Conservation (phyloP, 1,140 invertebrate genomes). For the Vanessa tameamea region DNA sequence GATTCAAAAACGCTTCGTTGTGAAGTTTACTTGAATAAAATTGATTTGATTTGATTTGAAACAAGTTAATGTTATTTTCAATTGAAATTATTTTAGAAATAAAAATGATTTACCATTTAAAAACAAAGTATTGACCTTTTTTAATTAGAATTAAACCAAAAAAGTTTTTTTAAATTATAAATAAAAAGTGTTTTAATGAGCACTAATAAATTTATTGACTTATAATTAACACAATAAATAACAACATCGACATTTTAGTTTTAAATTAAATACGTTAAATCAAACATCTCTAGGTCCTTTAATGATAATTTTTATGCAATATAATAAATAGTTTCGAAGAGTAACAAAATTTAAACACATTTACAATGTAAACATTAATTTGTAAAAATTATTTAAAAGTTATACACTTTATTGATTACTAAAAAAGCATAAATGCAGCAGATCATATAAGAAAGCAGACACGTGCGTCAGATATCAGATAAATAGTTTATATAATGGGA, state of each 20-base stretch:
- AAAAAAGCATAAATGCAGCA: conserved; percentile 56
- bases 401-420: conserved; percentile 33
- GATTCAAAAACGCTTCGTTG: too few species aligned
- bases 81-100: too few species aligned
- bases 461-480: conserved; percentile 37
- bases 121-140: too few species aligned
- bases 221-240: conserved; percentile 36
- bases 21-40: too few species aligned
- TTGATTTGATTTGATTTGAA: too few species aligned
- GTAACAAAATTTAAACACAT: conserved; percentile 25
- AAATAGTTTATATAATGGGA: conserved; percentile 26
- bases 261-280: conserved; percentile 13
- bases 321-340: conserved; percentile 12
- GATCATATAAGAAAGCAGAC: conserved; percentile 46
- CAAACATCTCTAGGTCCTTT: background rate
- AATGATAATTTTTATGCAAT: background rate
- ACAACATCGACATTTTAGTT: conserved; percentile 22
- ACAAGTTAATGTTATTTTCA: background rate
- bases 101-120: too few species aligned
- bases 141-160: too few species aligned
- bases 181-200: conserved; percentile 24
- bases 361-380: conserved; percentile 34
- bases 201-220: conserved; percentile 44
- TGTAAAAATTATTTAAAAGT: conserved; percentile 22
- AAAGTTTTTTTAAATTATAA: background rate